phyloP scores from a whole-genome alignment of 2,113 vertebrate species.

The Pteronura brasiliensis region DNA sequence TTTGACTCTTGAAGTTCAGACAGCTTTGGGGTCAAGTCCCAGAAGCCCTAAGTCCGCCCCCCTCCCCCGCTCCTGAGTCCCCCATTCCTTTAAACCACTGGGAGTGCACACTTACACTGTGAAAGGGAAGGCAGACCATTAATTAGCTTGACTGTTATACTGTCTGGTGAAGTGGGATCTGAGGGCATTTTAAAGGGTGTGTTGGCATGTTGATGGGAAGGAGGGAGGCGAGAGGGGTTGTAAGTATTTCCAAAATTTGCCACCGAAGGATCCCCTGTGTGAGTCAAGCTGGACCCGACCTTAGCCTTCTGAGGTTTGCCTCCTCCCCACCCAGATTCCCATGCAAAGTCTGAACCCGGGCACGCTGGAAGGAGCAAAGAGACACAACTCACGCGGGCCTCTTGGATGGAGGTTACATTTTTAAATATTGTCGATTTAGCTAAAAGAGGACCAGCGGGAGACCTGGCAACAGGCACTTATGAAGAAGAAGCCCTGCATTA shows the following conservation, averaged over 20 bases:
- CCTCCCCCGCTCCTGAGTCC: neutral
- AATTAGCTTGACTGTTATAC: constrained; percentile 52
- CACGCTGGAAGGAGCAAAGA: neutral
- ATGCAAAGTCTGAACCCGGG: accelerated
- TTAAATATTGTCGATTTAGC: neutral
- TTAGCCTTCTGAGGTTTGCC: neutral
- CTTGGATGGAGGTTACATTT: neutral
- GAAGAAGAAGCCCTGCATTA: neutral
- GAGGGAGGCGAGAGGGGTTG: neutral
- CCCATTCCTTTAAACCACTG: constrained; percentile 64
- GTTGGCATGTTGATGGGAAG: constrained; percentile 48
- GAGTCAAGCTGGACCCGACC: neutral
- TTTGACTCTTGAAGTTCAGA: constrained; percentile 64
- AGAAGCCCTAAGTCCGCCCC: neutral
- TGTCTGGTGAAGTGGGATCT: constrained; percentile 14
- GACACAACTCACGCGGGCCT: neutral
- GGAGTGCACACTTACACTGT: neutral
- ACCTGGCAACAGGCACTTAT: neutral
- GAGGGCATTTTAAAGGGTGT: constrained; percentile 44
- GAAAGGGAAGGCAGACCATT: constrained; percentile 46
- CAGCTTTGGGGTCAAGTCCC: constrained; percentile 60
- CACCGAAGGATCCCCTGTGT: neutral
- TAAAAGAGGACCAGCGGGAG: neutral
- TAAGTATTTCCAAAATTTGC: neutral
- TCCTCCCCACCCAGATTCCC: neutral